Evolutionary conservation across 2,113 vertebrate species (phyloP).

Genomic region (Pelecanus crispus): DNA sequence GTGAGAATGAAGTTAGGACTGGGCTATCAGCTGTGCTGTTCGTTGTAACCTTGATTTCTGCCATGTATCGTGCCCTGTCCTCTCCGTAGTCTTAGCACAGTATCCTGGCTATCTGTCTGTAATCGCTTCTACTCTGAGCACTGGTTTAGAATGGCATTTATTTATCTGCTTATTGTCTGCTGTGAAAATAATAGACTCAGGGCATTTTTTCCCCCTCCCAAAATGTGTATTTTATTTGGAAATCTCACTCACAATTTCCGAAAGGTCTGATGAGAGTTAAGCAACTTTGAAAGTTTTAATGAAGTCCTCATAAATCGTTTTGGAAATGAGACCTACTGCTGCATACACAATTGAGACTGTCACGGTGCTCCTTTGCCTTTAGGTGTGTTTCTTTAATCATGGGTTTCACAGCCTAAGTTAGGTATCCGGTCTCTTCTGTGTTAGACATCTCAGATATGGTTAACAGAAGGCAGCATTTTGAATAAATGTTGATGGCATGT

Average conservation of each 20-base stretch:
- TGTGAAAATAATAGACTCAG: background rate
- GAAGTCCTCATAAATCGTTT: background rate
- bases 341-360: background rate
- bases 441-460: background rate
- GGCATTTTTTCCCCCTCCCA: rapidly evolving
- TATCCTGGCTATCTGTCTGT: background rate
- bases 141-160: background rate
- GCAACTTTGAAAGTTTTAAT: background rate
- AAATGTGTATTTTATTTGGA: background rate
- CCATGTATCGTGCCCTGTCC: background rate
- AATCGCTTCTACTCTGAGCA: background rate
- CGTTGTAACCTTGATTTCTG: background rate
- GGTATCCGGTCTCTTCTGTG: rapidly evolving
- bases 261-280: background rate
- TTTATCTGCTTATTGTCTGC: background rate
- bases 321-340: background rate
- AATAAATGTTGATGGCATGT: background rate
- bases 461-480: background rate
- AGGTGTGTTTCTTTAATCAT: background rate
- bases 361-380: background rate
- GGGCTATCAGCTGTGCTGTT: background rate
- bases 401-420: background rate
- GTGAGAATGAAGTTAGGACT: background rate
- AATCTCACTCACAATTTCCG: background rate
- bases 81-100: background rate